Evolutionary conservation across 1,140 invertebrate species (phyloP), one percentile per base, ranked within the genome.

Genomic region (Galleria mellonella): DNA sequence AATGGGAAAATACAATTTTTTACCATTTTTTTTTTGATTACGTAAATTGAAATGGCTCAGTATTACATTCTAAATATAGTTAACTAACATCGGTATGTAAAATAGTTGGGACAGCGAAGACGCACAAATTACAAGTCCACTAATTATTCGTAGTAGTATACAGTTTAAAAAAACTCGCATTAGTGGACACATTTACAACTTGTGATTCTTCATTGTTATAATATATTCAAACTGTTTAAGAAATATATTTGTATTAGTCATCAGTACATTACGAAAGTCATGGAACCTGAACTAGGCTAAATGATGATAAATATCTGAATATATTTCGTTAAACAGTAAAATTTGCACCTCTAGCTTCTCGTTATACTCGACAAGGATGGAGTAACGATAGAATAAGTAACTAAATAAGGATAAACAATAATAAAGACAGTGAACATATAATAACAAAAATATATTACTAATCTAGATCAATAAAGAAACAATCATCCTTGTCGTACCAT

Each of bases 61-160:
- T 70, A 74, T 68, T 71, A 74, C 67, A 47, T 47, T 61, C 69
- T 83, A 79, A 65, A 66, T 58, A 61, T 73, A 74, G 63, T 79
- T 35, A 74, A 82, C 81, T 84, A 81, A 76, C 72, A 72, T 82
- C 74, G 67, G 75, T 79, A 79, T 79, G 72, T 77, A 83, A 83
- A 81, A 83, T 83, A 79, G 65, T 67, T 73, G 51, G 47, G 51
- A 61, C 58, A 62, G 55, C 58, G 59, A 69, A 67, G 59, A 61
- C 47, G 42, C 60, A 67, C 65, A 66, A 63, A 59, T 64, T 49
- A 43, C 42, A 11, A 36, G 32, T 32, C 57, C 40, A 43, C 43
- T 55, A 54, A 56, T 54, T 36, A 48, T n/a, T n/a, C n/a, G n/a
- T n/a, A n/a, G 39, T 49, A 42, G 52, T 23, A 23, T 6, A 6